Evolutionary conservation across 2,888 invertebrate species (phyloP).

Genomic region (Epicampocera succincta): DNA sequence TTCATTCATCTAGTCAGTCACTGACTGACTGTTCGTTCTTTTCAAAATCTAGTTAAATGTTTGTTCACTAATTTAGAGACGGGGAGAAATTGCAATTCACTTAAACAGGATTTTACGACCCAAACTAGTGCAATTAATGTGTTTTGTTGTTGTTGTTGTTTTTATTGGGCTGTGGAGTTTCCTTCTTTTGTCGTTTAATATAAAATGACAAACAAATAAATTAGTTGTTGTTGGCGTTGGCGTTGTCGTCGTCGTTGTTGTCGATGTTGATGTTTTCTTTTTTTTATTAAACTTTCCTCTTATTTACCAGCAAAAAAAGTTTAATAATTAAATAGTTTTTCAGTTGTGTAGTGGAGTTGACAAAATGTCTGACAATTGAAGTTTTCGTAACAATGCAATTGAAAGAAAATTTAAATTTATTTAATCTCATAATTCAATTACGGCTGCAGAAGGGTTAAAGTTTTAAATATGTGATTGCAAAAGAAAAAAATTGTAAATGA

Average conservation of each 20-base stretch:
- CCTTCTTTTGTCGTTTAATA: conserved; percentile 19
- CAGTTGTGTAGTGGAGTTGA: not conserved
- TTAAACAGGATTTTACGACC: conserved; percentile 52
- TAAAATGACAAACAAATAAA: conserved; percentile 20
- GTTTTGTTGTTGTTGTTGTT: not conserved
- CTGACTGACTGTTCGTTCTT: conserved; percentile 4
- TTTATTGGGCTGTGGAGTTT: conserved; percentile 30
- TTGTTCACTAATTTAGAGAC: conserved; percentile 40
- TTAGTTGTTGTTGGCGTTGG: conserved; percentile 21
- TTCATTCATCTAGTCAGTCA: conserved; percentile 26
- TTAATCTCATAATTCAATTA: not conserved
- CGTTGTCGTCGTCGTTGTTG: conserved; percentile 1
- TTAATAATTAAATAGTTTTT: conserved; percentile 39
- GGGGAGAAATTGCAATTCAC: conserved; percentile 54
- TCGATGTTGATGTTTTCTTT: not conserved
- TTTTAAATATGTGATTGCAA: too few species aligned
- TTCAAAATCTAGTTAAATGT: conserved; percentile 22
- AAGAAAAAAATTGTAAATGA: too few species aligned
- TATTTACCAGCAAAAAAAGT: conserved; percentile 34
- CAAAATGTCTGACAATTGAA: not conserved
- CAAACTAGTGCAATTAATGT: conserved; percentile 49
- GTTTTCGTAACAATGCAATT: not conserved
- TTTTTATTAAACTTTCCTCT: conserved; percentile 5
- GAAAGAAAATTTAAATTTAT: not conserved
- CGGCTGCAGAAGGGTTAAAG: too few species aligned